Base-by-base conservation (phyloP, 2,113 vertebrate species). In the Aramus guarauna region DNA sequence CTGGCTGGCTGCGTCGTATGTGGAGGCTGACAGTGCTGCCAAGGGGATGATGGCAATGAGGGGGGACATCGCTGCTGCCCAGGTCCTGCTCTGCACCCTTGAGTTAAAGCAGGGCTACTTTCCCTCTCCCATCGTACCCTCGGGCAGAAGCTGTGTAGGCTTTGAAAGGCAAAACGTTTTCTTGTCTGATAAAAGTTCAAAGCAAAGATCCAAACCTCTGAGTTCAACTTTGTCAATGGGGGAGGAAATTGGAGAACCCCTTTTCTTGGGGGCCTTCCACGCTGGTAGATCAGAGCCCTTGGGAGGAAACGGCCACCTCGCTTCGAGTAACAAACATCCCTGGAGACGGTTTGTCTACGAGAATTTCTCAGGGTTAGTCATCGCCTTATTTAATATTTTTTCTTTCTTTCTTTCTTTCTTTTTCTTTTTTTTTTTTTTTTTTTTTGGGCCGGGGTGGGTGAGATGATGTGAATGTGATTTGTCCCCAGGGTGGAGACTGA, bases 351-450 rank as follows among this genome's bases (percentile, higher is more conserved):
- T 83, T 73, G 58, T 11, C 88, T 72, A 13, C 0, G 8, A 82
- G 90, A 77, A 16, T 15, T 30, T 92, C 73, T 81, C 39, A 5
- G 91, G 86, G 93, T 94, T 82, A 27, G 69, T 95, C 92, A 90
- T 52, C 15, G 0, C 48, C 36, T 9, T 13, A 2, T 24, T 19
- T 16, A 56, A 39, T 11, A 6, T 21, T 4, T 47, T 5, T 48
- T 39, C 3, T 7, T 30, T 34, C 26, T 87, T 48, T 17, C n/a
- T n/a, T n/a, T n/a, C 43, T 45, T 45, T 5, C 12, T 41, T 41
- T 41, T 41, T 41, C 12, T 39, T 39, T 39, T 41, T 41, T 41
- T 41, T 41, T 41, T 39, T 39, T 39, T 39, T 41, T 41, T 41
- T 41, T 41, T 41, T 41, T 41, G 8, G 74, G 56, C 45, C 63